These are phyloP conservation scores for Benthosema pterotum DNA, from an alignment of 2,797 vertebrate genomes.

Conservation along the genomic window DNA sequence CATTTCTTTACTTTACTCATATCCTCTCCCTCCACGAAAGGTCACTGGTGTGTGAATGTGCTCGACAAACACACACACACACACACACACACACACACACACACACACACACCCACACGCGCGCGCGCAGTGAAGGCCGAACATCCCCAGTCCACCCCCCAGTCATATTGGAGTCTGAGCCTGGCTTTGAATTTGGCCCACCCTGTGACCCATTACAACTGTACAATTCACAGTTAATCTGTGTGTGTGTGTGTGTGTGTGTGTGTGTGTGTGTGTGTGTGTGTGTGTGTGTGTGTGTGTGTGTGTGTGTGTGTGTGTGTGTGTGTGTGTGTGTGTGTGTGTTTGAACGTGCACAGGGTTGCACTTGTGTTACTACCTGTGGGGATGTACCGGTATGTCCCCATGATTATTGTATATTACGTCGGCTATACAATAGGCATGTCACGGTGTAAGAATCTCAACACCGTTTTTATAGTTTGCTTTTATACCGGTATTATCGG, in stretches of 20 bases:
- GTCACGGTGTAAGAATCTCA: too few species aligned
- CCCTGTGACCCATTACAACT: conserved; percentile 42
- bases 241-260: conserved; percentile 25
- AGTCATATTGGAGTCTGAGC: conserved; percentile 51
- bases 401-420: too few species aligned
- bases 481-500: too few species aligned
- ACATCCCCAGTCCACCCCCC: conserved; percentile 34
- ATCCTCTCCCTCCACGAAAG: conserved; percentile 43
- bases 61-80: conserved; percentile 39
- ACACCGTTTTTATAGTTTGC: too few species aligned
- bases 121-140: conserved; percentile 13
- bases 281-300: conserved; percentile 18
- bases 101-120: conserved; percentile 20
- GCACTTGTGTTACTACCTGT: too few species aligned
- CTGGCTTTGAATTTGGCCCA: conserved; percentile 46
- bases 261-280: not conserved
- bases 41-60: conserved; percentile 52
- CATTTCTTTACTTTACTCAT: conserved; percentile 33
- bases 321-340: conserved; percentile 3
- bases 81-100: conserved; percentile 16
- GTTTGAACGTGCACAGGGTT: not conserved
- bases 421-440: too few species aligned
- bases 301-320: conserved; percentile 16
- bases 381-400: too few species aligned
- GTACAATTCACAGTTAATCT: conserved; percentile 50